phyloP scores from a whole-genome alignment of 2,797 vertebrate genomes.

The Malurus leucopterus region DNA sequence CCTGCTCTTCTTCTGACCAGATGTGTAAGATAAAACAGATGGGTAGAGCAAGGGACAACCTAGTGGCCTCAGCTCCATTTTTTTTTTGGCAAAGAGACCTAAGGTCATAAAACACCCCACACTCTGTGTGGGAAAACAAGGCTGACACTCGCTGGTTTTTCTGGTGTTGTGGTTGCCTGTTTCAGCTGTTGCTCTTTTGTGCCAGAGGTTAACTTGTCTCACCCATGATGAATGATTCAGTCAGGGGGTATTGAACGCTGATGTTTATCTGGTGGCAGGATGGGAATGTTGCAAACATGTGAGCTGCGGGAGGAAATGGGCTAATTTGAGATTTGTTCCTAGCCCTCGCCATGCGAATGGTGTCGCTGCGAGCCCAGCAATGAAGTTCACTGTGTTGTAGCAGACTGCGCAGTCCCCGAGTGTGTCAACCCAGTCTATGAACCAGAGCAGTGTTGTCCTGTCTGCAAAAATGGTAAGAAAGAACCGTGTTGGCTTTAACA shows the following conservation, averaged over 20 bases:
- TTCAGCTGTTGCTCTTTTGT: not conserved
- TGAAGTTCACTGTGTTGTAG: constrained; percentile 99
- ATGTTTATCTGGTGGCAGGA: constrained; percentile 65
- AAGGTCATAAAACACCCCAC: not conserved
- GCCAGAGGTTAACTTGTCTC: not conserved
- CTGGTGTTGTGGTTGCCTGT: not conserved
- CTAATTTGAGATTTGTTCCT: constrained; percentile 81
- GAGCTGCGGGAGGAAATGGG: constrained; percentile 70
- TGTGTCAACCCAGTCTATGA: constrained; percentile 99
- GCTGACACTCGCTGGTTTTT: fast-evolving
- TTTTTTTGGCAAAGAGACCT: not conserved
- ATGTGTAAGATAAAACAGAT: not conserved
- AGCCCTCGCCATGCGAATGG: constrained; percentile 99
- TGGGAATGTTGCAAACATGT: constrained; percentile 69
- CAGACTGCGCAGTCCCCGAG: constrained; percentile 97
- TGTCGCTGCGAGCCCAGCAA: constrained; percentile 99
- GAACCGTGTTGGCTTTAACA: constrained; percentile 61
- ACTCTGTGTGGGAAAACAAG: not conserved
- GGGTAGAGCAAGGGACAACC: not conserved
- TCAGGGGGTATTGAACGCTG: constrained; percentile 33
- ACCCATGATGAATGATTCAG: constrained; percentile 1
- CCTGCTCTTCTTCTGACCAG: not conserved
- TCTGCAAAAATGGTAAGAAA: constrained; percentile 99
- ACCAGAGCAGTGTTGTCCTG: constrained; percentile 98
- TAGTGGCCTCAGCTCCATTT: not conserved